Evolutionary conservation across 2,113 vertebrate species (phyloP).

Genomic region (Tricholaema leucomelas): DNA sequence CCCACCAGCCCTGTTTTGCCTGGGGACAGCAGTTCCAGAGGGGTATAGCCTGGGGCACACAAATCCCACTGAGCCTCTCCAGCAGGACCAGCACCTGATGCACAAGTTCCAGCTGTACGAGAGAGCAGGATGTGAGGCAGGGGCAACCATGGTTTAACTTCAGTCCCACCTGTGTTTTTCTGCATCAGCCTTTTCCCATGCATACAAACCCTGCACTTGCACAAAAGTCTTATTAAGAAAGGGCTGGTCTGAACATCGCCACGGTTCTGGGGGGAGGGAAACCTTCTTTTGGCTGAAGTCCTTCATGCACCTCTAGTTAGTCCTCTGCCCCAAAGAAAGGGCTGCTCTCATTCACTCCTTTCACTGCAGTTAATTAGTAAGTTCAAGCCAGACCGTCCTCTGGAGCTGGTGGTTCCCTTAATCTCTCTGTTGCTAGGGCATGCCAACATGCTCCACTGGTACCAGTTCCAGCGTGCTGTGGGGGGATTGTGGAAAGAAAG

Average conservation of each 20-base stretch:
- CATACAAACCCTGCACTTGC: not conserved
- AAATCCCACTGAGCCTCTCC: not conserved
- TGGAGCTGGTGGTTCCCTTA: slow-evolving; percentile 29
- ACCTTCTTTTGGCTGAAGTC: slow-evolving; percentile 15
- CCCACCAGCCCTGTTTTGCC: fast-evolving
- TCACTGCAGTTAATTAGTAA: slow-evolving; percentile 68
- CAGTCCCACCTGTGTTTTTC: not conserved
- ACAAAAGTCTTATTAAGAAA: slow-evolving; percentile 26
- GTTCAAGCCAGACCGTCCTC: not conserved
- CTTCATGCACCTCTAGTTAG: slow-evolving; percentile 32
- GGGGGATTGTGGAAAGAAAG: slow-evolving; percentile 53
- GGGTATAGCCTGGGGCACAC: not conserved
- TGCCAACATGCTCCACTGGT: slow-evolving; percentile 50
- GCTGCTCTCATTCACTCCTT: slow-evolving; percentile 41
- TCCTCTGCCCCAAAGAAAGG: slow-evolving; percentile 3
- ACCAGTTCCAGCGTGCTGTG: slow-evolving; percentile 28
- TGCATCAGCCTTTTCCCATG: slow-evolving; percentile 2
- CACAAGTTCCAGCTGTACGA: fast-evolving
- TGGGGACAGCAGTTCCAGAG: not conserved
- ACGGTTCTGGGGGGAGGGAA: slow-evolving; percentile 6
- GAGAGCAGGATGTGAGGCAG: not conserved
- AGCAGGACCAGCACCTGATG: not conserved
- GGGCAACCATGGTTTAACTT: not conserved
- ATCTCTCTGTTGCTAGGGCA: slow-evolving; percentile 59
- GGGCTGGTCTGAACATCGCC: slow-evolving; percentile 15